Percentiles rank a stretch among this genome's conserved stretches.
These are phyloP conservation scores for Thamnophis elegans DNA, from an alignment of 2,797 vertebrate species.

Conservation along the genomic window DNA sequence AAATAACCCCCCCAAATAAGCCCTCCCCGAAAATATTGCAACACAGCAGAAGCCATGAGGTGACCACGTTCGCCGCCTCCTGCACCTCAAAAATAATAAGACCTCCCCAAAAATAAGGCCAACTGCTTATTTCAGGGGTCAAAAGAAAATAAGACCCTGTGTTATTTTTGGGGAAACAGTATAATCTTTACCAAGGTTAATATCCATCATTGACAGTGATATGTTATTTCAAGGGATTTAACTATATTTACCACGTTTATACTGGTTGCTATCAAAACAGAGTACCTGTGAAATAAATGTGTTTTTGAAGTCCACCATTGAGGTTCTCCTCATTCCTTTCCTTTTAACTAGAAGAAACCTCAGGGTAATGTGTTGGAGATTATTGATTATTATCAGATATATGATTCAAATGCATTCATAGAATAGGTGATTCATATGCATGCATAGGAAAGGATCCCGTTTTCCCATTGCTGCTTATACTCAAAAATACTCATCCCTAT, in stretches of 20 bases:
- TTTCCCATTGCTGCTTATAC: not conserved
- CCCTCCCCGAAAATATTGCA: no score
- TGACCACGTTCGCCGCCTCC: no score
- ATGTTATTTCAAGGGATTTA: not conserved
- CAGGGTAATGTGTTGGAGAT: not conserved
- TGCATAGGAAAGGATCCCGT: not conserved
- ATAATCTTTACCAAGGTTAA: not conserved
- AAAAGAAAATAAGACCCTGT: no score
- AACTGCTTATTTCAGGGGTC: no score
- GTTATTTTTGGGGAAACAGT: no score
- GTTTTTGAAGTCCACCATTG: not conserved
- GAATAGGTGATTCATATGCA: not conserved
- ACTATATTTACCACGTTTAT: not conserved
- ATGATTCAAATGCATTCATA: not conserved
- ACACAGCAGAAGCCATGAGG: no score
- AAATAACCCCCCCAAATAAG: no score
- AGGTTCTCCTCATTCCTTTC: not conserved
- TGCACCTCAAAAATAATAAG: no score
- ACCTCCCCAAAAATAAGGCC: no score
- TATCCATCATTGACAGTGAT: not conserved
- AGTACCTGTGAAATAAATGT: not conserved
- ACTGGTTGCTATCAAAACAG: not conserved
- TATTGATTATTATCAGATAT: not conserved
- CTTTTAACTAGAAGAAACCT: not conserved
- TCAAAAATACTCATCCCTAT: not conserved